phyloP scores from a whole-genome alignment of 1,140 invertebrate species.

The Caenorhabditis briggsae region DNA sequence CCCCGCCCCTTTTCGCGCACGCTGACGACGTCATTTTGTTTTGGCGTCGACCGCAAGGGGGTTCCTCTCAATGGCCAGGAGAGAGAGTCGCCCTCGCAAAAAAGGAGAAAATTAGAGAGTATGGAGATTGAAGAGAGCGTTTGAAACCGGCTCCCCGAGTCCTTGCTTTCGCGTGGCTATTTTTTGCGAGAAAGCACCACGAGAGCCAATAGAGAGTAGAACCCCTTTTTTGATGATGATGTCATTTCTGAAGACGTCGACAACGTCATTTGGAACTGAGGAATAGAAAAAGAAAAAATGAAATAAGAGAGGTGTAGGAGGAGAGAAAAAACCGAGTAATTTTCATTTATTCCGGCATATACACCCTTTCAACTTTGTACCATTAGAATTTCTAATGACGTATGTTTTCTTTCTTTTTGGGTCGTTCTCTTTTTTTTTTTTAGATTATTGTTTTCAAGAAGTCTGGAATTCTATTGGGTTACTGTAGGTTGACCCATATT shows the following conservation, averaged over 20 bases:
- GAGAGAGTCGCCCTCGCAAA: conserved; percentile 46
- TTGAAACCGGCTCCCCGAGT: not conserved
- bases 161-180: not conserved
- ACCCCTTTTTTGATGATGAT: conserved; percentile 42
- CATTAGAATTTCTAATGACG: conserved; percentile 39
- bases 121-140: not conserved
- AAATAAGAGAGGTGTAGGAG: not conserved
- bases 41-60: conserved; percentile 26
- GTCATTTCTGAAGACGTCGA: conserved; percentile 1
- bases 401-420: conserved; percentile 34
- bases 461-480: not conserved
- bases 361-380: not conserved
- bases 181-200: conserved; percentile 11
- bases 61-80: not conserved
- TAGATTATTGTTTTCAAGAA: not conserved
- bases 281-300: not conserved
- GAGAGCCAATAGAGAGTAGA: not conserved
- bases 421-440: not conserved
- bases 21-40: conserved; percentile 47
- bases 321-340: conserved; percentile 7
- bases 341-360: conserved; percentile 31
- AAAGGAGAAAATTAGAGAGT: conserved; percentile 29
- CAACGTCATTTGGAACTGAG: conserved; percentile 47
- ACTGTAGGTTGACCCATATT: not conserved
- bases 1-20: conserved; percentile 33